Base-by-base conservation (phyloP, 2,888 invertebrate species). In the Andrena bicolor region DNA sequence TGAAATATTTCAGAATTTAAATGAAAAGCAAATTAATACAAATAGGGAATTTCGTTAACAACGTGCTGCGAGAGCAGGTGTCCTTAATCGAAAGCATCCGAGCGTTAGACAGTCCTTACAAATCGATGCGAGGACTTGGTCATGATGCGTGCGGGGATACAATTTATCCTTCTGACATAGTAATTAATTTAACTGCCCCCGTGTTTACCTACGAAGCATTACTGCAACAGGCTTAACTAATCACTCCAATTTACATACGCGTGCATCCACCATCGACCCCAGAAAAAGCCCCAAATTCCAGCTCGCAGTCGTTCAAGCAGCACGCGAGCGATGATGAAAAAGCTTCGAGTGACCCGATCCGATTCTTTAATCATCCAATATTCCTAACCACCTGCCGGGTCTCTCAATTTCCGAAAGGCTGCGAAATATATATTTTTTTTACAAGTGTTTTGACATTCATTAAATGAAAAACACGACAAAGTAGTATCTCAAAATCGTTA, bases 131-230 rank as follows among this genome's bases (percentile, higher is more conserved):
- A 49, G 49, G 23, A 5, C 51, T 48, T 26, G 26, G 66, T 77
- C 73, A 49, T 61, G 77, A 77, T 73, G 49, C n/a, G 28, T 7
- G 26, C 7, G n/a, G 20, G 35, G 35, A 35, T 20, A 77, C 35
- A 66, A 73, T 77, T 73, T 61, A 65, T 65, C 66, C 66, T 13
- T 8, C 8, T 61, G 73, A 3, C 66, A 61, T 41, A 23, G 28
- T 41, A 16, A 77, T 77, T 77, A 53, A 53, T 51, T 66, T 66
- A 66, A 72, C 66, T 41, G 60, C 60, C 51, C 26, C 58, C 0
- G 13, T 13, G 20, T 26, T 49, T 48, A 28, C 26, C 48, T 35
- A 26, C 16, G 23, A 10, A 26, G 5, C 16, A 60, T 35, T 16
- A 51, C 48, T 28, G 28, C 26, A 51, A 35, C 49, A 41, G 13